These are phyloP conservation scores for Mimas tiliae DNA, from an alignment of 2,888 invertebrate genomes.

Conservation along the genomic window DNA sequence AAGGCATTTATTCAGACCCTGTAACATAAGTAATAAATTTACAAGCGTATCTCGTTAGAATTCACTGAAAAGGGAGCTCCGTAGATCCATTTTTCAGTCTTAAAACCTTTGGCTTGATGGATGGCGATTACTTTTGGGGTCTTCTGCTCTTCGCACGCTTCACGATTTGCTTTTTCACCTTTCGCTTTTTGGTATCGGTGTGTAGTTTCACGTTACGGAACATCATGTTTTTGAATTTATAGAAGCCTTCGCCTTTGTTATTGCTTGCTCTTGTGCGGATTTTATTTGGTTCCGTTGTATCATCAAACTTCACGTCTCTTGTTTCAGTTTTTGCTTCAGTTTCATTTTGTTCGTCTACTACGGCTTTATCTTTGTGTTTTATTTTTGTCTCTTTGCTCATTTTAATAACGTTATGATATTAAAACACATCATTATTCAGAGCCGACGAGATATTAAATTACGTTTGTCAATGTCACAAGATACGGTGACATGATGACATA, in stretches of 20 bases:
- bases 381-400: conserved; percentile 52
- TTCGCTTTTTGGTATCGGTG: conserved; percentile 35
- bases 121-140: conserved; percentile 52
- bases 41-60: conserved; percentile 47
- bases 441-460: conserved; percentile 48
- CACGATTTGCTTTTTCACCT: conserved; percentile 46
- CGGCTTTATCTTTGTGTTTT: conserved; percentile 45
- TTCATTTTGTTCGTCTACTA: conserved; percentile 41
- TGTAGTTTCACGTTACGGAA: conserved; percentile 52
- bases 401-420: conserved; percentile 36
- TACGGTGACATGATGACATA: neutral
- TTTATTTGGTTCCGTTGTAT: conserved; percentile 22
- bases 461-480: conserved; percentile 37
- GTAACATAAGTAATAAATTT: conserved; percentile 44
- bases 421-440: conserved; percentile 36
- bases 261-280: conserved; percentile 53
- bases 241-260: conserved; percentile 62
- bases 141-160: conserved; percentile 48
- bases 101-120: conserved; percentile 45
- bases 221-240: conserved; percentile 64
- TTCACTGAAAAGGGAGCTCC: conserved; percentile 44
- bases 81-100: conserved; percentile 37
- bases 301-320: conserved; percentile 30
- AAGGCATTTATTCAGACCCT: conserved; percentile 48
- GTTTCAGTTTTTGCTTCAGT: conserved; percentile 40